Percentiles rank a stretch among this genome's conserved stretches.
Conservation (phyloP, 2,113 vertebrate genomes). For the Sardina pilchardus region DNA sequence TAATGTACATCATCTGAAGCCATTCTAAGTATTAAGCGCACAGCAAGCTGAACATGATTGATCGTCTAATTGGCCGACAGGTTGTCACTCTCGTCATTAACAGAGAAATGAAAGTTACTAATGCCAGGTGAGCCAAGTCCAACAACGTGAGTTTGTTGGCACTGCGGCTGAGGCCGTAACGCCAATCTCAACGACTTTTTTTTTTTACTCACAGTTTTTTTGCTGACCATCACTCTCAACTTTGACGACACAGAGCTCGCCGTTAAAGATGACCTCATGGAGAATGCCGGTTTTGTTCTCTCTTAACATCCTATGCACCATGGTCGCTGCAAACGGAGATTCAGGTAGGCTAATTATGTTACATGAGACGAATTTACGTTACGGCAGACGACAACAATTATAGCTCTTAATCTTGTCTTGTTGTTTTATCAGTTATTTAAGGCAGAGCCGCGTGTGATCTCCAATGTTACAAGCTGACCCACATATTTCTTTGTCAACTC, state of each 20-base stretch:
- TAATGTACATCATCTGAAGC: not conserved
- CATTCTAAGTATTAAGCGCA: not conserved
- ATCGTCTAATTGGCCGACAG: not conserved
- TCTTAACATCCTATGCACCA: not conserved
- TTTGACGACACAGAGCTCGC: not conserved
- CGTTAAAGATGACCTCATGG: not conserved
- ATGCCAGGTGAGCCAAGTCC: not conserved
- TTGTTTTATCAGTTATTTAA: too few relatives aligned
- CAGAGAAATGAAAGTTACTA: not conserved
- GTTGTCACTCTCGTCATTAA: not conserved
- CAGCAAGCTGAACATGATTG: not conserved
- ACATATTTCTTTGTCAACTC: not conserved
- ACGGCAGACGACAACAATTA: not conserved
- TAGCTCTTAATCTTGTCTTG: too few relatives aligned
- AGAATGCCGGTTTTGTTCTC: not conserved
- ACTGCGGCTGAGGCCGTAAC: constrained; percentile 6
- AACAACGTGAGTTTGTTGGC: not conserved
- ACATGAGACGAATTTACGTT: not conserved
- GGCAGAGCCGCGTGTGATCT: not conserved
- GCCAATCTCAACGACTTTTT: constrained; percentile 1
- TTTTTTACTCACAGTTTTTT: too few relatives aligned
- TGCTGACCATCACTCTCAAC: too few relatives aligned
- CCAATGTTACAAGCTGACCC: not conserved
- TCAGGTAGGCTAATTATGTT: not conserved
- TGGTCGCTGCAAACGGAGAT: not conserved